Base-by-base conservation (phyloP, 2,113 vertebrate genomes). In the Condylura cristata region DNA sequence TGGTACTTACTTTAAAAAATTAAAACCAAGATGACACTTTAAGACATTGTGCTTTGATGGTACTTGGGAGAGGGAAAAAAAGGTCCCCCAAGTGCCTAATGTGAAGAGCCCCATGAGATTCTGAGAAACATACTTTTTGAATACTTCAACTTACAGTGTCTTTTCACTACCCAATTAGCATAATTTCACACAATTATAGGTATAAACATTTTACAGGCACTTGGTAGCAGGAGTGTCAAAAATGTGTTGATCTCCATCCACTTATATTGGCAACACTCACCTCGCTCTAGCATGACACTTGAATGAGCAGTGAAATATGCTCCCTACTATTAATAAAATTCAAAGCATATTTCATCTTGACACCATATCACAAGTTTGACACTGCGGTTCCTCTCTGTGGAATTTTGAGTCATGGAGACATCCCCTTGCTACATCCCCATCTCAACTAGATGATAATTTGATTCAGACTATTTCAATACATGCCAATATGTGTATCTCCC, bases 131-230 rank as follows among this genome's bases (percentile, higher is more conserved):
- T 78, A 96, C 97, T 98, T 98, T 97, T 97, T 98, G 97, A 98
- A 96, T 96, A 96, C 98, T 98, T 98, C 96, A 97, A 94, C 91
- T 96, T 97, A 97, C 95, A 98, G 95, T 98, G 97, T 97, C 96
- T 98, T 97, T 98, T 96, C 96, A 97, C 96, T 13, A 68, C 46
- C 97, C 97, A 97, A 97, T 98, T 98, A 98, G 86, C 97, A 98
- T 98, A 98, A 98, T 98, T 98, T 95, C 84, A 97, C 95, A 97
- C 97, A 98, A 97, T 98, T 98, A 97, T 17, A 98, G 96, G 94
- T 97, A 98, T 97, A 98, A 98, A 98, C 98, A 98, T 97, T 98
- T 97, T 97, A 96, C 95, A 97, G 97, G 94, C 93, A 97, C 98
- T 98, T 97, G 96, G 96, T 95, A 95, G 89, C 95, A 97, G 72